Base-by-base conservation (phyloP, 2,888 invertebrate genomes). In the Magallana nippona region DNA sequence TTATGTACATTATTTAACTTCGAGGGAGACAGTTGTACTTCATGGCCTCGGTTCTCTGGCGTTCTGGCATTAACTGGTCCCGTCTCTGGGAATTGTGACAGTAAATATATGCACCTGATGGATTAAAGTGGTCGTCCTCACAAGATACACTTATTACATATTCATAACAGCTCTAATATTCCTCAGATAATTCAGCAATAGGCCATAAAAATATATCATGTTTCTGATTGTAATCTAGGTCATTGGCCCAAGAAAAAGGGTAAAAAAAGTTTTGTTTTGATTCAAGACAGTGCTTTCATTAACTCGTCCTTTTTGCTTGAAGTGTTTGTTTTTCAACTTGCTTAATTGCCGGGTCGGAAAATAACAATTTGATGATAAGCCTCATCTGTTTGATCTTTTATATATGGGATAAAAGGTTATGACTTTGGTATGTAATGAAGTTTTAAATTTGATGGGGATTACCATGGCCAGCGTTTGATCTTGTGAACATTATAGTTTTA, bases 371-470 rank as follows among this genome's bases (percentile, higher is more conserved):
- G 71, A 71, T 71, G 71, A 71, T 13, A 71, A 71, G 71, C 71
- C 71, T 17, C 32, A 15, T 27, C 10, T 22, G 71, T 71, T 71
- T 71, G 71, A 71, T 71, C 71, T 71, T 15, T 71, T 71, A 71
- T 71, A 44, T 27, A 32, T 60, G n/a, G 60, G 15, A 60, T 60
- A 17, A 19, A 60, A 60, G 60, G 60, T 71, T 71, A 71, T 71
- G 71, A 71, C 71, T 71, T 71, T 71, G 15, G 71, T 71, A 71
- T 32, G 71, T 71, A 71, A 71, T 71, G 71, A 71, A 71, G 32
- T 71, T 71, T 22, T 71, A 71, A 27, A 71, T 71, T 71, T 71
- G 71, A 71, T 71, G 71, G 71, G 71, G 71, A 71, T 71, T 71
- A 71, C 13, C 71, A 71, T 22, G 71, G 44, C 27, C 27, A 32